phyloP scores from a whole-genome alignment of 2,113 vertebrate species.

The Erpornis zantholeuca region DNA sequence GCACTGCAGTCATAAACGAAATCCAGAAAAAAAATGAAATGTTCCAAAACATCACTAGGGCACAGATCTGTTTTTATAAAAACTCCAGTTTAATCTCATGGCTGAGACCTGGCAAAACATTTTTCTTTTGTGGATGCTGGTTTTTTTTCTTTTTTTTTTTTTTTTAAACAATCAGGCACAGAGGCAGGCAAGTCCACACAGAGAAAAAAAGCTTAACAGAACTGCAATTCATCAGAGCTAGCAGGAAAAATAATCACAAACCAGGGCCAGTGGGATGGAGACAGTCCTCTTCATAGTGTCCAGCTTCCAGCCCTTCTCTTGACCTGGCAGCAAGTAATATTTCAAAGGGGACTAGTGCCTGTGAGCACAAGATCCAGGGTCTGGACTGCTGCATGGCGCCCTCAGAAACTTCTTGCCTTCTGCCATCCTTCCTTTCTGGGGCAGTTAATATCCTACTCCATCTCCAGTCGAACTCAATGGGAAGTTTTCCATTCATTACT shows the following conservation, averaged over 20 bases:
- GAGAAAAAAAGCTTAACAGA: conserved; percentile 25
- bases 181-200: conserved; percentile 29
- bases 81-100: conserved; percentile 74
- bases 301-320: background rate
- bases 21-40: background rate
- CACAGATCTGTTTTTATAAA: conserved; percentile 61
- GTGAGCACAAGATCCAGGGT: background rate
- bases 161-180: background rate
- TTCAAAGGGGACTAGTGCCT: background rate
- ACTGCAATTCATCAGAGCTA: conserved; percentile 4
- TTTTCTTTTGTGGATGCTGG: background rate
- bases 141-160: background rate
- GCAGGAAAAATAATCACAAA: conserved; percentile 6
- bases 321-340: background rate
- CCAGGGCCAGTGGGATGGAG: background rate
- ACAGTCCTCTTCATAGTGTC: conserved; percentile 1
- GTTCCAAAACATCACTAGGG: conserved; percentile 36
- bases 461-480: background rate
- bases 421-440: background rate
- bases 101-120: conserved; percentile 59
- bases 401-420: background rate
- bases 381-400: background rate
- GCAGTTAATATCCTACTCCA: background rate
- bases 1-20: background rate
- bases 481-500: background rate